A percentile compares a stretch with the other conserved stretches of the same genome.
Conservation (phyloP, 2,797 vertebrate species). For the Epinephelus coioides region DNA sequence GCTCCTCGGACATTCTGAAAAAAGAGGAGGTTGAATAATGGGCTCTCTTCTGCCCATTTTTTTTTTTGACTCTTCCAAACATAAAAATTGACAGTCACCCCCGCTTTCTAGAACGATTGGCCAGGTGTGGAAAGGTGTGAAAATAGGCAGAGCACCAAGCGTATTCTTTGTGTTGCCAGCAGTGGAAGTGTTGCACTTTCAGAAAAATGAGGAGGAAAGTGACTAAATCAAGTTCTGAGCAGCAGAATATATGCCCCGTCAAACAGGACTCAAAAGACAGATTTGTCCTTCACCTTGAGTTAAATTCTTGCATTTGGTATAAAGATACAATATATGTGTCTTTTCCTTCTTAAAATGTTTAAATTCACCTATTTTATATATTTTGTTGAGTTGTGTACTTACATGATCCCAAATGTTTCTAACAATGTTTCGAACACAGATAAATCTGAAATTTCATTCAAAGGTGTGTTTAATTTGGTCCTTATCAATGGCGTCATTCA, state of each 20-base stretch:
- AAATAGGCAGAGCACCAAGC: constrained; percentile 37
- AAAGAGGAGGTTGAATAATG: not conserved
- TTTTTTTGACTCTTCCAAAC: constrained; percentile 18
- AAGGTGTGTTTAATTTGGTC: too few species aligned
- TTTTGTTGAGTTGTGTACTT: too few species aligned
- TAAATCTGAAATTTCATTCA: too few species aligned
- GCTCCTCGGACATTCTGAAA: not conserved
- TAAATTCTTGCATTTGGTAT: not conserved
- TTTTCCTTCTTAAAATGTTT: too few species aligned
- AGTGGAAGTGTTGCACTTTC: constrained; percentile 25
- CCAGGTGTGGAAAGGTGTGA: constrained; percentile 55
- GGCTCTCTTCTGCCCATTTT: not conserved
- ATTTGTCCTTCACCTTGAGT: not conserved
- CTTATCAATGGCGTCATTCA: too few species aligned
- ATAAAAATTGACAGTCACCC: constrained; percentile 29
- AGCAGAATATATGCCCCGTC: not conserved
- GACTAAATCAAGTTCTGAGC: constrained; percentile 22
- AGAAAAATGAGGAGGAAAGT: constrained; percentile 37
- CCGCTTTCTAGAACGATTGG: constrained; percentile 8
- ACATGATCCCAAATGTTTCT: too few species aligned
- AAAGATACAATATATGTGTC: too few species aligned
- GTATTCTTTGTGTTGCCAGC: constrained; percentile 26
- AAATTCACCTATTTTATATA: too few species aligned
- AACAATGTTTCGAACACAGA: too few species aligned
- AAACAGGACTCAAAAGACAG: not conserved